These are phyloP conservation scores for Helicolenus hilgendorfi DNA, from an alignment of 2,797 vertebrate genomes.

Conservation along the genomic window DNA sequence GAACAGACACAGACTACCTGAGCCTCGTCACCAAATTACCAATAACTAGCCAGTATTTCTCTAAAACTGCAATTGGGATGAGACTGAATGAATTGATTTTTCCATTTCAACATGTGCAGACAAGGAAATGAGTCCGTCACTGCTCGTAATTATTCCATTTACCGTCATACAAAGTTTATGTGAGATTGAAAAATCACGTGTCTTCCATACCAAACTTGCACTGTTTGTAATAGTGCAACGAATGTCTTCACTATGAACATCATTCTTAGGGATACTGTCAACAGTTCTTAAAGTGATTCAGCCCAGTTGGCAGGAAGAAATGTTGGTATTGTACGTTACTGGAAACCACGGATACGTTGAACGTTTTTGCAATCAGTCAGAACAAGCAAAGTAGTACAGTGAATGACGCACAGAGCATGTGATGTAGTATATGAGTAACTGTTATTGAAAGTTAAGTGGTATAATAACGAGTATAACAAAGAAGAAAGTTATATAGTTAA, in stretches of 20 bases:
- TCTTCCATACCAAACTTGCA: not conserved
- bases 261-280: not conserved
- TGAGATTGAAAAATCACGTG: not conserved
- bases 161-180: not conserved
- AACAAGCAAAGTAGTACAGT: not conserved
- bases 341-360: not conserved
- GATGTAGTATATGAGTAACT: not conserved
- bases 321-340: not conserved
- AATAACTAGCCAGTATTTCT: slow-evolving; percentile 1
- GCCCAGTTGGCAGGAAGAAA: not conserved
- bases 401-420: not conserved
- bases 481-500: too few relatives aligned
- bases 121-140: not conserved
- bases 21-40: not conserved
- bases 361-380: not conserved
- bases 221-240: not conserved
- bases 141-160: not conserved
- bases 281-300: not conserved
- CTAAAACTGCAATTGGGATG: slow-evolving; percentile 6
- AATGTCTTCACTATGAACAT: not conserved
- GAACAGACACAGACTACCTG: not conserved
- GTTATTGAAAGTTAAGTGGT: not conserved
- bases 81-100: slow-evolving; percentile 10
- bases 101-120: not conserved
- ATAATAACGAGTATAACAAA: not conserved